phyloP scores from a whole-genome alignment of 30 jellyfish, hydroid and myxozoan genomes.

The Sanderia malayensis region DNA sequence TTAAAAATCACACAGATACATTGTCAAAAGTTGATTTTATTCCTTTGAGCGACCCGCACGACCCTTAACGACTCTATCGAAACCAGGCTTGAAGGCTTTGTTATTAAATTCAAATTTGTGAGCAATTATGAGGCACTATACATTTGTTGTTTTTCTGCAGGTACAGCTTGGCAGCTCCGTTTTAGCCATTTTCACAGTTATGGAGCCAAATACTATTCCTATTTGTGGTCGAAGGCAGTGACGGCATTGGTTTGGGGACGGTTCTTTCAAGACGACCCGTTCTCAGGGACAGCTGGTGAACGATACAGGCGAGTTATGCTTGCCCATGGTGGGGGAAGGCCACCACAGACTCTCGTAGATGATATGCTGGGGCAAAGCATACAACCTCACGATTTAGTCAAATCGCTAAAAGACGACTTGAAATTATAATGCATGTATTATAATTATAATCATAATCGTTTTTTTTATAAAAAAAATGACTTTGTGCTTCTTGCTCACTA shows the following conservation, averaged over 20 bases:
- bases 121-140: too few species aligned
- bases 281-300: constrained; percentile 81
- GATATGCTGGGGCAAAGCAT: constrained; percentile 74
- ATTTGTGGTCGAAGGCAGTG: constrained; percentile 92
- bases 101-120: too few species aligned
- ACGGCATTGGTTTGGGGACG: constrained; percentile 86
- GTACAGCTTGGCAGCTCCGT: constrained; percentile 96
- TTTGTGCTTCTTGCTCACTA: too few species aligned
- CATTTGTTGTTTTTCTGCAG: too few species aligned
- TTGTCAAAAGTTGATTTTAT: too few species aligned
- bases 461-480: too few species aligned
- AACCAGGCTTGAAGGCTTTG: too few species aligned
- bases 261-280: constrained; percentile 82
- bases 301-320: constrained; percentile 75
- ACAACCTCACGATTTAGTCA: constrained; percentile 55
- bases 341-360: constrained; percentile 70
- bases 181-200: constrained; percentile 91
- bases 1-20: too few species aligned
- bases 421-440: too few species aligned
- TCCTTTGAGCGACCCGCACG: too few species aligned
- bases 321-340: constrained; percentile 92
- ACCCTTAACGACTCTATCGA: too few species aligned
- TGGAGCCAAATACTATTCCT: constrained; percentile 92
- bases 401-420: constrained; percentile 66
- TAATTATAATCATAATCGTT: too few species aligned